Conservation (phyloP, 2,888 invertebrate species). For the Horisme vitalbata region DNA sequence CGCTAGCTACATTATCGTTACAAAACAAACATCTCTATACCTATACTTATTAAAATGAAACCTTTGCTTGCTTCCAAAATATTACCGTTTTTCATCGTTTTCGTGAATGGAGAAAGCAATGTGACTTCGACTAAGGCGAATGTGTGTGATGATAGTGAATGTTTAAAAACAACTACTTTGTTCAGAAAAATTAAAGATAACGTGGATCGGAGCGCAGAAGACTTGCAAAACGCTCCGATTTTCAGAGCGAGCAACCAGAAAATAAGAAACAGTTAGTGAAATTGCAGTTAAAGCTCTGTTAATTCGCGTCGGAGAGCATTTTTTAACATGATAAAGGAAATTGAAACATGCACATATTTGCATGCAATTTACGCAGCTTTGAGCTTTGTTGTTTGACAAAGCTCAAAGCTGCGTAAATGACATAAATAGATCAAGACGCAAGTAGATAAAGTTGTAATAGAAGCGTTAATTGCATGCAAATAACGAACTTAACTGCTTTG, state of each 20-base stretch:
- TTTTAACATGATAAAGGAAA: no score
- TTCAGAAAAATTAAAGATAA: slow-evolving; percentile 38
- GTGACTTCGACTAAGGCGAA: slow-evolving; percentile 42
- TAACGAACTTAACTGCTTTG: no score
- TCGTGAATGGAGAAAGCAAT: slow-evolving; percentile 23
- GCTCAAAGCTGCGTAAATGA: no score
- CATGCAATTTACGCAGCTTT: no score
- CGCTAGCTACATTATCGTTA: slow-evolving; percentile 31
- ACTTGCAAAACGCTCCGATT: slow-evolving; percentile 26
- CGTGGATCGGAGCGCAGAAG: slow-evolving; percentile 26
- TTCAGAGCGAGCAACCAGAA: slow-evolving; percentile 24
- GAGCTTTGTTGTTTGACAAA: no score
- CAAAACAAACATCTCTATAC: slow-evolving; percentile 32
- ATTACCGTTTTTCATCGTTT: slow-evolving; percentile 18
- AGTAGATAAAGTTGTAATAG: no score
- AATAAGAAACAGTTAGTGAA: slow-evolving; percentile 37
- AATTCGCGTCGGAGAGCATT: no score
- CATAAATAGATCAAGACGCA: no score
- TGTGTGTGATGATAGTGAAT: slow-evolving; percentile 26
- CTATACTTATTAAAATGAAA: slow-evolving; percentile 31
- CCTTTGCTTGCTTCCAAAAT: slow-evolving; percentile 15
- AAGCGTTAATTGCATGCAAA: no score
- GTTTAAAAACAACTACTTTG: slow-evolving; percentile 43
- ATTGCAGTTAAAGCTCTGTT: no score
- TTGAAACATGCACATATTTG: no score